Percentiles rank a stretch among this genome's conserved stretches.
Conservation (phyloP, 2,797 vertebrate species). For the Leptoclinus maculatus region DNA sequence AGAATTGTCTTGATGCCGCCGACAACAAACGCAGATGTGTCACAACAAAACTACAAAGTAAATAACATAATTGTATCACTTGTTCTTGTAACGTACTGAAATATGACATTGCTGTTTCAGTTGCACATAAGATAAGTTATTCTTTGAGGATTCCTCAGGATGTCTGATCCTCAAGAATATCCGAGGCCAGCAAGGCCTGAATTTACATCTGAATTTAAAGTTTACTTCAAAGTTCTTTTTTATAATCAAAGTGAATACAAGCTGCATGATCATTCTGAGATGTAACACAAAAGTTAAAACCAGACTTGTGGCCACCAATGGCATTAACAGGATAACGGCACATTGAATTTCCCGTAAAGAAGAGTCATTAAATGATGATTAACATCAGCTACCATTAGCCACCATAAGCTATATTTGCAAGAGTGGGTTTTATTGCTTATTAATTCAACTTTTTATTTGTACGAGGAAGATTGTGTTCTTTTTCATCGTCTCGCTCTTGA, state of each 20-base stretch:
- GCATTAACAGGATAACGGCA: not conserved
- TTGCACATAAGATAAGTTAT: not conserved
- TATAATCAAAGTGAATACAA: not conserved
- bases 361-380: not conserved
- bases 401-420: not conserved
- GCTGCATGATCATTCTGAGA: not conserved
- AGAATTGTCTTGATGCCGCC: not conserved
- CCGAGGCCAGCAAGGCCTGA: not conserved
- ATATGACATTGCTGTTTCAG: not conserved
- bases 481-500: not conserved
- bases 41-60: not conserved
- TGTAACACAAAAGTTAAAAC: not conserved
- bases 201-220: not conserved
- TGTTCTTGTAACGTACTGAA: not conserved
- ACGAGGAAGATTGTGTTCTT: not conserved
- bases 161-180: not conserved
- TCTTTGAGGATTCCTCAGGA: not conserved
- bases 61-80: not conserved
- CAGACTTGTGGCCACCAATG: not conserved
- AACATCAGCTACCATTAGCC: not conserved
- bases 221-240: not conserved
- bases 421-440: not conserved
- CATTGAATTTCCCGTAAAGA: not conserved
- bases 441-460: not conserved
- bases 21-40: not conserved